phyloP scores from a whole-genome alignment of 2,797 vertebrate genomes.

The Enteromius afrohamiltoni region DNA sequence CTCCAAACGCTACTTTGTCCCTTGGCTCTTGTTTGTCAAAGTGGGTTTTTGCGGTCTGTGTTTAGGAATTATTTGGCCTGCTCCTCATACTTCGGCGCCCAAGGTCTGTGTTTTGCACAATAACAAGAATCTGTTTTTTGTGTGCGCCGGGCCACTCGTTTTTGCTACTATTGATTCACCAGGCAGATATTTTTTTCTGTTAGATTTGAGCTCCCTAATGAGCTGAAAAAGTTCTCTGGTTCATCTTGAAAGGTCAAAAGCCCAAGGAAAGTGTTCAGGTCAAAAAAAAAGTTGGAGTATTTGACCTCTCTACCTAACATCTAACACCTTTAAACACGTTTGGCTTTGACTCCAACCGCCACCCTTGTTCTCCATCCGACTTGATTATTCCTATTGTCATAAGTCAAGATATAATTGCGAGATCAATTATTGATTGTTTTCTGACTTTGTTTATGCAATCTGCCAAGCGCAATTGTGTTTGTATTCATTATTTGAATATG shows the following conservation, averaged over 20 bases:
- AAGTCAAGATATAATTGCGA: constrained; percentile 59
- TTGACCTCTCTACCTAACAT: constrained; percentile 37
- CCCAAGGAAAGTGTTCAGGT: constrained; percentile 50
- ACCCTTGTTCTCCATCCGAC: constrained; percentile 31
- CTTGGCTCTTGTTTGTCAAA: constrained; percentile 46
- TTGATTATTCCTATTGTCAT: constrained; percentile 54
- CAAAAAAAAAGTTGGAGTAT: constrained; percentile 33
- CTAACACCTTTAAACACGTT: constrained; percentile 48
- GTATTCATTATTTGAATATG: constrained; percentile 63
- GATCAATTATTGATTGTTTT: constrained; percentile 63
- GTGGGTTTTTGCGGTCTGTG: constrained; percentile 5
- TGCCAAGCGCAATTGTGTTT: constrained; percentile 55
- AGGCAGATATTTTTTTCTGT: constrained; percentile 32
- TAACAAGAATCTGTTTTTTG: constrained; percentile 35
- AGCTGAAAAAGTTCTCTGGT: constrained; percentile 43
- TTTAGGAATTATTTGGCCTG: constrained; percentile 44
- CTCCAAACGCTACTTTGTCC: constrained; percentile 32
- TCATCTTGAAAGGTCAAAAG: constrained; percentile 51
- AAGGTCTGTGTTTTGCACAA: constrained; percentile 46
- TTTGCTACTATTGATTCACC: constrained; percentile 41
- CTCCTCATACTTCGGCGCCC: constrained; percentile 23
- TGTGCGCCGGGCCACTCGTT: background rate
- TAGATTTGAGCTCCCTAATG: constrained; percentile 48
- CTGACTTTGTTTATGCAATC: constrained; percentile 50
- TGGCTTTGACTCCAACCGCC: constrained; percentile 42